Conservation (phyloP, 2,797 vertebrate genomes). For the Bucorvus abyssinicus region DNA sequence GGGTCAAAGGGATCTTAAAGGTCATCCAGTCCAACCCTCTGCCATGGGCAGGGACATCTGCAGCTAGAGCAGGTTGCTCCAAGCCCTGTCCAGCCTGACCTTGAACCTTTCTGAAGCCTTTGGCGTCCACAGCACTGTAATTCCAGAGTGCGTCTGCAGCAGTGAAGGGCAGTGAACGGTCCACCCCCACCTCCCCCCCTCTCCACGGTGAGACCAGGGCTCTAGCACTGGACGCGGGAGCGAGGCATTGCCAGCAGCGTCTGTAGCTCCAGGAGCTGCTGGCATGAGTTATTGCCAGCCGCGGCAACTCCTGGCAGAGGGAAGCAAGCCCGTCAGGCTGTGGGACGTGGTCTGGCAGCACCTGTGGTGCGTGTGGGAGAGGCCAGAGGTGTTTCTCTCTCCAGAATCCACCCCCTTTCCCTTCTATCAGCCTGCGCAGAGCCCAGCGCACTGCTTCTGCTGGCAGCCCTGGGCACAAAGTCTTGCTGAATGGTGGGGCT, state of each 20-base stretch:
- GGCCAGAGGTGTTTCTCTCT: neutral
- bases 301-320: neutral
- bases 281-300: neutral
- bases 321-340: neutral
- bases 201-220: fast-evolving
- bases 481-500: neutral
- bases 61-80: neutral
- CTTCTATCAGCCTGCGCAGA: neutral
- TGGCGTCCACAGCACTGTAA: too few species aligned
- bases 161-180: neutral
- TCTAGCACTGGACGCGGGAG: neutral
- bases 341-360: too few species aligned
- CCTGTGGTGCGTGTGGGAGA: neutral
- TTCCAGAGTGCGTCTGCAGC: neutral
- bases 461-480: neutral
- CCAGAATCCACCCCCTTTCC: neutral
- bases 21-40: neutral
- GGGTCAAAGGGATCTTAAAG: neutral
- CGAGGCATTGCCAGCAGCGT: too few species aligned
- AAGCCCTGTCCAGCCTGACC: neutral
- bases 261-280: neutral
- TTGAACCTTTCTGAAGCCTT: neutral
- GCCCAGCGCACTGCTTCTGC: too few species aligned
- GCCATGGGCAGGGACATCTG: neutral
- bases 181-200: neutral